Evolutionary conservation across 37 sponge, comb jelly and placozoan species (phyloP), one percentile per base, ranked within the genome.

Genomic region (Cladorhizidae sp.): DNA sequence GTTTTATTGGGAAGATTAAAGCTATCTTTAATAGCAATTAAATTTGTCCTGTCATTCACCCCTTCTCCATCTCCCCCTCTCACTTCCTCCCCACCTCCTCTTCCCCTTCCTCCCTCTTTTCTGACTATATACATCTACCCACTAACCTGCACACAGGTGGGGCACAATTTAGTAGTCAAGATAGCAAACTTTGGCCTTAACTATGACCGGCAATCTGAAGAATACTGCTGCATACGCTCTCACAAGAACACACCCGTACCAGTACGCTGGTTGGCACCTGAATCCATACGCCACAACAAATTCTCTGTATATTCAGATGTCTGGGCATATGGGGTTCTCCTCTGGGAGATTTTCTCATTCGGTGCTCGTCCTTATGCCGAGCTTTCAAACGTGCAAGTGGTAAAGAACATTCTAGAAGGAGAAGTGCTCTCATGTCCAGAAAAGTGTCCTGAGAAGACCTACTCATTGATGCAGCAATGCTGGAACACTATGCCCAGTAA

Each of bases 151-250:
- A 18, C 62, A 11, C 62, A 90, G 91, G 82, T 90, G 70, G 83
- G 86, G 5, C 74, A 81, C 59, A 69, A 79, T 32, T 20, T 90
- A 69, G 72, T 2, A 2, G 86, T 85, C 20, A 90, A 90, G 64
- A 81, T 90, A 51, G 86, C 91, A 43, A 90, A 90, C 61, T 90
- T 90, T 71, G 91, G 91, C 15, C 76, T 90, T 57, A 81, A 69
- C 51, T 59, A 85, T 25, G 83, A 85, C 37, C 33, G 58, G 22
- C 82, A 81, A 17, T 85, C 85, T 2, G n/a, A 70, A 22, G 86
- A 90, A 55, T 90, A 90, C 85, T 90, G 83, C 61, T 68, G 67
- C 78, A 58, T 81, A 40, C 70, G 67, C n/a, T 75, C 51, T 37
- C 72, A 40, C n/a, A 77, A 82, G 65, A 80, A 18, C 73, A 72